Conservation (phyloP, 2,113 vertebrate genomes). For the Dinomys branickii region DNA sequence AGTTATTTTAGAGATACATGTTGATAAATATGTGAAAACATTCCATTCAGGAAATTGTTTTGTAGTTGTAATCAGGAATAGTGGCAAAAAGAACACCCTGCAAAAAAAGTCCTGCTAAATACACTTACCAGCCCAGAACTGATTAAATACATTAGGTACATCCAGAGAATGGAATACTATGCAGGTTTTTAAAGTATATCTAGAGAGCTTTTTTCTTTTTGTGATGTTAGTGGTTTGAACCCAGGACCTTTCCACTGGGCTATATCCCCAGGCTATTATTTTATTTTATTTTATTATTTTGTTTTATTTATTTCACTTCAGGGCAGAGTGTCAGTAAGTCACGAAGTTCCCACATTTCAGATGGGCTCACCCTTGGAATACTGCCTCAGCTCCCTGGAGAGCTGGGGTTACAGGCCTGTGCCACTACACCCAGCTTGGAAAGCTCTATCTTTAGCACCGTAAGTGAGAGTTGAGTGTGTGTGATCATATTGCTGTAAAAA, state of each 20-base stretch:
- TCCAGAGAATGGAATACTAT: background rate
- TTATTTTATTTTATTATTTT: background rate
- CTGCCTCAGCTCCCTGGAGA: background rate
- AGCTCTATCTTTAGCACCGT: background rate
- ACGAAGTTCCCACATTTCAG: background rate
- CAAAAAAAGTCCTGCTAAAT: background rate
- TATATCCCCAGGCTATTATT: background rate
- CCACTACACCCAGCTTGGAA: background rate
- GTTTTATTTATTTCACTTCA: background rate
- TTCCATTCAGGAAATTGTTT: background rate
- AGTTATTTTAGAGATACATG: background rate
- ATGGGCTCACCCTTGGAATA: background rate
- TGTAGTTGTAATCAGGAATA: background rate
- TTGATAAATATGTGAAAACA: conserved; percentile 13
- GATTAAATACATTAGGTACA: background rate
- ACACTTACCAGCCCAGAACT: background rate
- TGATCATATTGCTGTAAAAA: background rate
- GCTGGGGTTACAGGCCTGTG: background rate
- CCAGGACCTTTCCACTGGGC: background rate
- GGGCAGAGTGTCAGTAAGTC: background rate
- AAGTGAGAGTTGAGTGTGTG: background rate
- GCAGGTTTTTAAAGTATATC: background rate
- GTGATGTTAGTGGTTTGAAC: background rate
- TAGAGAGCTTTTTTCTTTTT: background rate
- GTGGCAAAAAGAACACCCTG: background rate